phyloP scores from a whole-genome alignment of 2,888 invertebrate species.

The Torymus auratus region DNA sequence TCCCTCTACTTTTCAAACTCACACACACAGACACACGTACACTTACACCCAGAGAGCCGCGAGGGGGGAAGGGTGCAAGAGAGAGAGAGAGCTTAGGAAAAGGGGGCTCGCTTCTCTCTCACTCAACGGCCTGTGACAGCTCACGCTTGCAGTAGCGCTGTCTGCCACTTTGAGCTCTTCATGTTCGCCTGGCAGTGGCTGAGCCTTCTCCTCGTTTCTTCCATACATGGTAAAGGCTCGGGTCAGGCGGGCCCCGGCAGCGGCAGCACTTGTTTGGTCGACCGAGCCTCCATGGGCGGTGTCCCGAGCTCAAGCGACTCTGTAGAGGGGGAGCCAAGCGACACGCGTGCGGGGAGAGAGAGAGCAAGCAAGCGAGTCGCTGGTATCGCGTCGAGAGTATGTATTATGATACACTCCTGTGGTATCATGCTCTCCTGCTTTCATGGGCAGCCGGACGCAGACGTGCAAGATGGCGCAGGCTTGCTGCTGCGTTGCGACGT shows the following conservation, averaged over 20 bases:
- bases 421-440: constrained; percentile 68
- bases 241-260: constrained; percentile 58
- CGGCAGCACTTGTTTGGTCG: constrained; percentile 71
- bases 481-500: neutral
- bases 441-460: constrained; percentile 73
- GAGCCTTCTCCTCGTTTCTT: constrained; percentile 75
- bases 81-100: too few species aligned
- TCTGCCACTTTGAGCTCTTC: neutral
- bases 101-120: too few species aligned
- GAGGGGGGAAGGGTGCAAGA: too few species aligned
- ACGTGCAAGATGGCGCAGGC: constrained; percentile 75
- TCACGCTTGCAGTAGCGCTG: too few species aligned
- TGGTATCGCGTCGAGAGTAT: neutral
- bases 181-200: constrained; percentile 63
- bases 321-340: constrained; percentile 7
- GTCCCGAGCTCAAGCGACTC: constrained; percentile 53
- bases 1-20: too few species aligned
- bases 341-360: neutral
- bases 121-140: too few species aligned
- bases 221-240: constrained; percentile 68
- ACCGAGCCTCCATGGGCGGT: constrained; percentile 61
- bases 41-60: too few species aligned
- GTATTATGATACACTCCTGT: neutral
- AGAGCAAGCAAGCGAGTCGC: neutral
- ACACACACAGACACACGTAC: too few species aligned